These are phyloP conservation scores for Caerostris darwini DNA, from an alignment of 1,140 invertebrate genomes.

Conservation along the genomic window DNA sequence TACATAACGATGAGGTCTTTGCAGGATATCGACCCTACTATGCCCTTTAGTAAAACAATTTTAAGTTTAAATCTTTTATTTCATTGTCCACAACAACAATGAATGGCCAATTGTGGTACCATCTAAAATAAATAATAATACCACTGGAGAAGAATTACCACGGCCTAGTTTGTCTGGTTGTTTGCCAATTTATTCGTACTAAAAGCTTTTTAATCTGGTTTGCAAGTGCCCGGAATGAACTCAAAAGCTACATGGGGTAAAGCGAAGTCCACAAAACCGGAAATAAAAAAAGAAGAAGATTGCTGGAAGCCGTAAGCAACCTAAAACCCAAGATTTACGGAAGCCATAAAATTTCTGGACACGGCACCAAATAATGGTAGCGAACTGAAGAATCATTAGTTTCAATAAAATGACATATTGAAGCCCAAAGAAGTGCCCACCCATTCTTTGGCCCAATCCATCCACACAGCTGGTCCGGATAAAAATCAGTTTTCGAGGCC, in stretches of 20 bases:
- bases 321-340: constrained; percentile 61
- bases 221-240: background rate
- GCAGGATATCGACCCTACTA: no score
- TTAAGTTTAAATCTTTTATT: no score
- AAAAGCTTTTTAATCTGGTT: constrained; percentile 69
- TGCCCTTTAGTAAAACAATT: no score
- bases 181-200: constrained; percentile 55
- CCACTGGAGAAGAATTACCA: background rate
- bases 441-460: constrained; percentile 17
- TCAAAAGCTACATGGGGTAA: background rate
- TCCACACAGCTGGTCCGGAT: constrained; percentile 37
- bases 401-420: constrained; percentile 75
- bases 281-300: constrained; percentile 19
- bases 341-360: constrained; percentile 70
- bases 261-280: background rate
- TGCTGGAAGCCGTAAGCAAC: constrained; percentile 21
- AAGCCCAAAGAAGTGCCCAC: constrained; percentile 52
- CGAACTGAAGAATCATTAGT: constrained; percentile 73
- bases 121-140: no score
- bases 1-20: no score
- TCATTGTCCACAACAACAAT: no score
- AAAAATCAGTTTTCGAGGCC: constrained; percentile 41
- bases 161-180: constrained; percentile 45
- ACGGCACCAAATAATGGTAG: constrained; percentile 65
- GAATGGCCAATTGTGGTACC: no score